These are phyloP conservation scores for Nansenia antarctica DNA, from an alignment of 2,113 vertebrate species.

Conservation along the genomic window DNA sequence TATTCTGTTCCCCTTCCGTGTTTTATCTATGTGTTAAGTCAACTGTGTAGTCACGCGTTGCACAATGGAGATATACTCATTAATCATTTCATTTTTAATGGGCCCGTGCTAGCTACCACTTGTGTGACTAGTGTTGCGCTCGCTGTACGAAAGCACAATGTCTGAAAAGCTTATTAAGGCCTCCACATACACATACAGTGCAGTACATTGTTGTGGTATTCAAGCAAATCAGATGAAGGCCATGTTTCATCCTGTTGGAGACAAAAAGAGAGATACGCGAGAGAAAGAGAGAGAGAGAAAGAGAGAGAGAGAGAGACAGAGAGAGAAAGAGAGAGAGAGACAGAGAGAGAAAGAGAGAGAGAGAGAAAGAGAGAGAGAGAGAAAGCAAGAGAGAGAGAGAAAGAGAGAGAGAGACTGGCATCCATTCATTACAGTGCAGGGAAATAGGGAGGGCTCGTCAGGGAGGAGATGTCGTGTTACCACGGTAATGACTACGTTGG, in stretches of 20 bases:
- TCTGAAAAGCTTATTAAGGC: constrained; percentile 46
- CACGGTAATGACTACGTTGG: constrained; percentile 76
- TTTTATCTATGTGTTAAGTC: constrained; percentile 55
- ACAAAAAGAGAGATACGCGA: background rate
- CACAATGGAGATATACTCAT: constrained; percentile 60
- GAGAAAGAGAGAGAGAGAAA: background rate
- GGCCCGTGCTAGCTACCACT: constrained; percentile 57
- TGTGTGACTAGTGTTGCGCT: constrained; percentile 46
- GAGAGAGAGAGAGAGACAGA: background rate
- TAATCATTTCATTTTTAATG: constrained; percentile 68
- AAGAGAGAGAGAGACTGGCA: constrained; percentile 17
- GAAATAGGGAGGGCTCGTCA: constrained; percentile 53
- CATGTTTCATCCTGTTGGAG: constrained; percentile 69
- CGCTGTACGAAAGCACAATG: constrained; percentile 47
- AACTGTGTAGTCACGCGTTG: constrained; percentile 37
- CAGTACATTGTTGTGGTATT: constrained; percentile 64
- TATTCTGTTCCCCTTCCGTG: constrained; percentile 12
- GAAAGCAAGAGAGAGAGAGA: background rate
- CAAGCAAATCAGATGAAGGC: constrained; percentile 75
- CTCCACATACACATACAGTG: constrained; percentile 25
- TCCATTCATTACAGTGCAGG: constrained; percentile 60
- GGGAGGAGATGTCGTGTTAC: constrained; percentile 71
- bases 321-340: background rate
- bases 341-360: background rate
- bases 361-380: background rate